Percentiles rank a stretch among this genome's conserved stretches.
phyloP scores from a whole-genome alignment of 2,888 invertebrate species.

The Amphipyra tragopoginis region DNA sequence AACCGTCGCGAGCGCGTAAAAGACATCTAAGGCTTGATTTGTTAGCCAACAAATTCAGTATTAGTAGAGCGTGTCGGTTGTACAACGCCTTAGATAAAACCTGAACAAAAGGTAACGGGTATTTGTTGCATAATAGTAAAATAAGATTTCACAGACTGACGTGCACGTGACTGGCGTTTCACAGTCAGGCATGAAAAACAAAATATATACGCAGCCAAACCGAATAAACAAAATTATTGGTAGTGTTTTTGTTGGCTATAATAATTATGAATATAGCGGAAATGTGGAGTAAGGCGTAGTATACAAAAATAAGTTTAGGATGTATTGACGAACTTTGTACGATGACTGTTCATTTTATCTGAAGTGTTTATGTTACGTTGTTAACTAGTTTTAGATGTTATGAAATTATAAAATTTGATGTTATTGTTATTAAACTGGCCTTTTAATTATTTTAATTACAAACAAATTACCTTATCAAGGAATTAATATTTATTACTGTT shows the following conservation, averaged over 20 bases:
- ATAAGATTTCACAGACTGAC: slow-evolving; percentile 80
- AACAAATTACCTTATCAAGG: neutral
- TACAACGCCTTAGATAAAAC: slow-evolving; percentile 79
- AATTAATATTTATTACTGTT: too few species aligned
- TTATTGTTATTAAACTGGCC: slow-evolving; percentile 50
- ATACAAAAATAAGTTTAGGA: slow-evolving; percentile 39
- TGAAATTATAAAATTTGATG: slow-evolving; percentile 70
- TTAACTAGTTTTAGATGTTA: slow-evolving; percentile 86
- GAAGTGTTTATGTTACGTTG: slow-evolving; percentile 72
- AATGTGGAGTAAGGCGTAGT: slow-evolving; percentile 43
- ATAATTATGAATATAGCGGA: slow-evolving; percentile 46
- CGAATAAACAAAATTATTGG: slow-evolving; percentile 57
- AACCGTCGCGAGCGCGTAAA: slow-evolving; percentile 84
- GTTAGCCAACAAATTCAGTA: slow-evolving; percentile 78
- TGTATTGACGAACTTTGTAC: slow-evolving; percentile 55
- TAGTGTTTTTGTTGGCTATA: slow-evolving; percentile 59
- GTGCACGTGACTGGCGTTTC: too few species aligned
- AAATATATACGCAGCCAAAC: slow-evolving; percentile 62
- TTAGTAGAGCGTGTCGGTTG: slow-evolving; percentile 86
- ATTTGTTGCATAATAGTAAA: slow-evolving; percentile 80
- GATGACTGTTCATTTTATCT: slow-evolving; percentile 65
- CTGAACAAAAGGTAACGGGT: slow-evolving; percentile 76
- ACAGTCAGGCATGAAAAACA: slow-evolving; percentile 62
- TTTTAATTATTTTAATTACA: slow-evolving; percentile 19
- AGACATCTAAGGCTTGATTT: slow-evolving; percentile 66